phyloP scores from a whole-genome alignment of 2,797 vertebrate genomes.

The Antennarius maculatus region DNA sequence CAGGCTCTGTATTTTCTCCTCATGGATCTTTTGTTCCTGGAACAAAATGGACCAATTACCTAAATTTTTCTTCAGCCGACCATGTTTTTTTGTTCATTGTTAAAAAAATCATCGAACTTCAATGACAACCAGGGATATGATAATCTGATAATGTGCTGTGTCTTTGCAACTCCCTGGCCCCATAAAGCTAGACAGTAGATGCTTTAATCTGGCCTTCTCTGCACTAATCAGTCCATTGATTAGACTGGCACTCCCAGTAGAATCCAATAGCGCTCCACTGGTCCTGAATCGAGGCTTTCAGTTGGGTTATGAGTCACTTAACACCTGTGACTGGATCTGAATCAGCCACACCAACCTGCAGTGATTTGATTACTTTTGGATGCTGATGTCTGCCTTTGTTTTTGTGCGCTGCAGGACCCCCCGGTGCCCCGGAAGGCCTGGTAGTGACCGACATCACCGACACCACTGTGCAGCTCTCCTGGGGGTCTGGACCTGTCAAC shows the following conservation, averaged over 20 bases:
- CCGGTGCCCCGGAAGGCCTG: constrained; percentile 86
- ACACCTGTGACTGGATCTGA: constrained; percentile 34
- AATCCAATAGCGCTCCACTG: constrained; percentile 41
- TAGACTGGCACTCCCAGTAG: constrained; percentile 39
- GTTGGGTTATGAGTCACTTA: constrained; percentile 44
- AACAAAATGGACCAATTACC: neutral
- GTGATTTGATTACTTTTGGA: constrained; percentile 35
- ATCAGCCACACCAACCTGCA: constrained; percentile 33
- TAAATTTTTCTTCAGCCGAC: neutral
- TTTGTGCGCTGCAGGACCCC: constrained; percentile 79
- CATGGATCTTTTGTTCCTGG: neutral
- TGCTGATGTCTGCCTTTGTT: constrained; percentile 49
- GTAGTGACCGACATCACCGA: constrained; percentile 85
- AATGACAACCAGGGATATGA: neutral
- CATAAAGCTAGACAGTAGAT: neutral
- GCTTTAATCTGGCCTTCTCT: neutral
- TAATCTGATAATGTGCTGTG: neutral
- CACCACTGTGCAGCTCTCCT: constrained; percentile 85
- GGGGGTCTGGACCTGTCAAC: constrained; percentile 85
- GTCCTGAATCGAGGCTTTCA: constrained; percentile 46
- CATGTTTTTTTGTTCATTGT: neutral
- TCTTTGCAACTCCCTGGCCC: neutral
- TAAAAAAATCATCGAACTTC: neutral
- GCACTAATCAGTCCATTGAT: constrained; percentile 48
- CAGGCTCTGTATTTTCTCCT: neutral